Base-by-base conservation (phyloP, 1,140 invertebrate genomes). In the Lordiphosa stackelbergi region DNA sequence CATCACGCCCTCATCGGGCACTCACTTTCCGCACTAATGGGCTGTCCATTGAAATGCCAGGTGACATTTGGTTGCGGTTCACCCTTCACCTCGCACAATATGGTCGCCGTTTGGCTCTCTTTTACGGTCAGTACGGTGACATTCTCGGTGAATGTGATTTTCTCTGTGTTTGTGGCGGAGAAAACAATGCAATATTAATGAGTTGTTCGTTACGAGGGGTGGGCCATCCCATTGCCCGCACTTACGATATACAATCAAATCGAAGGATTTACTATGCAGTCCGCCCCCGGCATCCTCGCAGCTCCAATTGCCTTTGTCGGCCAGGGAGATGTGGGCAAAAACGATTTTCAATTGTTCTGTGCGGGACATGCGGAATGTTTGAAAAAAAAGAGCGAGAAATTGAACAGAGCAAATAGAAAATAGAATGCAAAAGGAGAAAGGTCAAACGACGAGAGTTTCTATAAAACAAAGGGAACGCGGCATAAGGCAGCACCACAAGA, bases 31-130 rank as follows among this genome's bases (percentile, higher is more conserved):
- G 69, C 42, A 24, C 51, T 78, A 66, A 87, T 86, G 64, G 85
- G 79, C 57, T 78, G 70, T 58, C 87, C 88, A 64, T 89, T 88
- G 75, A 87, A 87, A 51, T 88, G 78, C 88, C 88, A 91, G 35
- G 87, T 86, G 12, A 90, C 73, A 38, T 75, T 88, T 31, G 90
- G 89, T 11, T 83, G 66, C 6, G 90, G 90, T 72, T 90, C 90
- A 16, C 90, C 89, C 47, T 85, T 86, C 11, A 89, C 90, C 56
- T 88, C 87, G 58, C 90, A 91, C 11, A 71, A 69, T 13, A 91
- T 86, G 46, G 84, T 85, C 4, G 86, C 88, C 43, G 89, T 86
- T 19, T 81, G 62, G 19, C 87, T 88, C 65, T 91, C 90, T 42
- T 88, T 86, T 3, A 88, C 89, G 46, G 85, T 88, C 62, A 75